Conservation (phyloP, 1,140 invertebrate species). For the Formica exsecta region DNA sequence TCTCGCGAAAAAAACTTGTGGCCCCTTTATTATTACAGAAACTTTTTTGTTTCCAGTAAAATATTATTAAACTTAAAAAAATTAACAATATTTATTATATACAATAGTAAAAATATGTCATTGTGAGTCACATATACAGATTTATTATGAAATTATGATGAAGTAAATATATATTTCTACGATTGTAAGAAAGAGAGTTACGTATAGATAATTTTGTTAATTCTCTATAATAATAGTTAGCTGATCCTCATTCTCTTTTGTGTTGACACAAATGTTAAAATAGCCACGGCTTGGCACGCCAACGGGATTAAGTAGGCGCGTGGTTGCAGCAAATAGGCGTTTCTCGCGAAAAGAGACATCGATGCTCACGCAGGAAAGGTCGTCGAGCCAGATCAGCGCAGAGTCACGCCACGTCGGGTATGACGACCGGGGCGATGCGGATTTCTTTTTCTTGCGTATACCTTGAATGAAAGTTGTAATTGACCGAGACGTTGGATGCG, state of each 20-base stretch:
- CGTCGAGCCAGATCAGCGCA: constrained; percentile 57
- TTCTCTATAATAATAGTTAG: background rate
- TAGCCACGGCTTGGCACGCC: background rate
- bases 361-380: constrained; percentile 64
- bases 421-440: constrained; percentile 44
- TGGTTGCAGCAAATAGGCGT: constrained; percentile 34
- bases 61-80: background rate
- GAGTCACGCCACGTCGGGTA: constrained; percentile 52
- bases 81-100: background rate
- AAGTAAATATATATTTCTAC: background rate
- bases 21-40: background rate
- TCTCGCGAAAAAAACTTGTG: background rate
- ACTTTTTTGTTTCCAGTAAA: background rate
- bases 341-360: constrained; percentile 67
- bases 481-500: constrained; percentile 22
- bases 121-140: background rate
- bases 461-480: constrained; percentile 64
- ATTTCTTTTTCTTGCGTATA: constrained; percentile 68
- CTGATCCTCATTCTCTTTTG: background rate
- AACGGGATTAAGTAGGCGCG: constrained; percentile 56
- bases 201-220: background rate
- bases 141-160: background rate
- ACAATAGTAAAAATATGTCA: background rate
- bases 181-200: background rate
- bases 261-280: constrained; percentile 11